phyloP scores from a whole-genome alignment of 2,888 invertebrate species.

The Napeogenes sylphis region DNA sequence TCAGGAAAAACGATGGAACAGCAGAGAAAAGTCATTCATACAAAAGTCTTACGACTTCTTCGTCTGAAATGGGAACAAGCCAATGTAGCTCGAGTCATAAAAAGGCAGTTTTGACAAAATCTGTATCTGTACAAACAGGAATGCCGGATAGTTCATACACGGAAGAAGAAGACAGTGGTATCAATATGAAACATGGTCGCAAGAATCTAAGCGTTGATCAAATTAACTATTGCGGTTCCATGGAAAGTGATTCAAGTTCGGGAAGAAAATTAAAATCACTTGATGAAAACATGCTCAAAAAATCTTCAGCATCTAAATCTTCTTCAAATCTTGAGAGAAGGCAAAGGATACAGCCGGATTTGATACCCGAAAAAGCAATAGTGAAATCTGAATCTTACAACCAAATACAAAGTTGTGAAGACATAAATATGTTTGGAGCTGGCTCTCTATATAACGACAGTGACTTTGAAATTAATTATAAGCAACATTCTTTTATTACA shows the following conservation, averaged over 20 bases:
- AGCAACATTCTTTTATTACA: slow-evolving; percentile 81
- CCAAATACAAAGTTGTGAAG: slow-evolving; percentile 75
- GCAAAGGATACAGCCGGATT: slow-evolving; percentile 73
- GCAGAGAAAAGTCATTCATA: slow-evolving; percentile 74
- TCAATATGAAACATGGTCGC: slow-evolving; percentile 69
- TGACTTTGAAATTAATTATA: slow-evolving; percentile 74
- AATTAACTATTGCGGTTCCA: slow-evolving; percentile 73
- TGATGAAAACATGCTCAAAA: slow-evolving; percentile 73
- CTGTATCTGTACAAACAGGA: slow-evolving; percentile 73
- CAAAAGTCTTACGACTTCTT: slow-evolving; percentile 73
- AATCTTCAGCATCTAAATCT: slow-evolving; percentile 66
- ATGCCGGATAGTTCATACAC: slow-evolving; percentile 66
- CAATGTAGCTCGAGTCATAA: slow-evolving; percentile 72
- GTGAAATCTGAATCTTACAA: slow-evolving; percentile 73
- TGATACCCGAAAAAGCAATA: slow-evolving; percentile 73
- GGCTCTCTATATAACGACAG: slow-evolving; percentile 77
- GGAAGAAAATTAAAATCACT: slow-evolving; percentile 70
- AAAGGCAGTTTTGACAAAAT: slow-evolving; percentile 71
- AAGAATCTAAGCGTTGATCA: slow-evolving; percentile 74
- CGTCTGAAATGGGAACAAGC: slow-evolving; percentile 74
- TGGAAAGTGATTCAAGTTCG: slow-evolving; percentile 73
- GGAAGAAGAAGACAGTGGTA: slow-evolving; percentile 64
- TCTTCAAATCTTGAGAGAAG: slow-evolving; percentile 70
- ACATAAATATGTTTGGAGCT: slow-evolving; percentile 75
- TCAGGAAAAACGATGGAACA: slow-evolving; percentile 65